Percentiles rank a stretch among this genome's conserved stretches.
Conservation (phyloP, 2,888 invertebrate genomes). For the Globia sparganii region DNA sequence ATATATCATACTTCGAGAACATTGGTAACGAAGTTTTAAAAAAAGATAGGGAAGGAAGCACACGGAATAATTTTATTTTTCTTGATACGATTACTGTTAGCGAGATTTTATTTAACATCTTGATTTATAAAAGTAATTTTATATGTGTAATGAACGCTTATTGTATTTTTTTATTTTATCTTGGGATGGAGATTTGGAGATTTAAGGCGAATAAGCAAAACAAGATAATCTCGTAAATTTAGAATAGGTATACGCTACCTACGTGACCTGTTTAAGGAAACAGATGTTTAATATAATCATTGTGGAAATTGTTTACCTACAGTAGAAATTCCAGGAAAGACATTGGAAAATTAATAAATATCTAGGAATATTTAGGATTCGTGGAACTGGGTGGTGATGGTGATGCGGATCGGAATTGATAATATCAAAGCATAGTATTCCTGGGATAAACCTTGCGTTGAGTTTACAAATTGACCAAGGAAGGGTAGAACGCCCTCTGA, state of each 20-base stretch:
- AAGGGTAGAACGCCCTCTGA: not conserved
- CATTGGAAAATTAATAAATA: not conserved
- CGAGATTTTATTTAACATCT: slow-evolving; percentile 65
- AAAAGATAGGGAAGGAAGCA: slow-evolving; percentile 52
- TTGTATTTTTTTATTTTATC: slow-evolving; percentile 36
- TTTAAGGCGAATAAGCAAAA: slow-evolving; percentile 23
- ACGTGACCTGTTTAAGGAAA: slow-evolving; percentile 44
- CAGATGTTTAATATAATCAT: slow-evolving; percentile 28
- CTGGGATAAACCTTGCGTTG: not conserved
- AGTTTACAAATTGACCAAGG: not conserved
- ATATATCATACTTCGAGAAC: slow-evolving; percentile 53
- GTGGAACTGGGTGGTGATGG: too few species aligned
- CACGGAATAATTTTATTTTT: slow-evolving; percentile 57
- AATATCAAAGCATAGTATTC: not conserved
- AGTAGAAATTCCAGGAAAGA: not conserved
- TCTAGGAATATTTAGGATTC: not conserved
- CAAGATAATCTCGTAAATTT: slow-evolving; percentile 38
- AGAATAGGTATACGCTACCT: slow-evolving; percentile 17
- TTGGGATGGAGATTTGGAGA: slow-evolving; percentile 31
- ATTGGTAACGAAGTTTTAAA: slow-evolving; percentile 57
- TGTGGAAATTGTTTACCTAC: slow-evolving; percentile 13
- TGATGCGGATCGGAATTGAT: too few species aligned
- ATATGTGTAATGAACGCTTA: slow-evolving; percentile 49
- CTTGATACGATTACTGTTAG: slow-evolving; percentile 67
- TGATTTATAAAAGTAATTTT: slow-evolving; percentile 54